A percentile compares a stretch with the other conserved stretches of the same genome.
These are phyloP conservation scores for Strix aluco DNA, from an alignment of 2,113 vertebrate species.

Conservation along the genomic window DNA sequence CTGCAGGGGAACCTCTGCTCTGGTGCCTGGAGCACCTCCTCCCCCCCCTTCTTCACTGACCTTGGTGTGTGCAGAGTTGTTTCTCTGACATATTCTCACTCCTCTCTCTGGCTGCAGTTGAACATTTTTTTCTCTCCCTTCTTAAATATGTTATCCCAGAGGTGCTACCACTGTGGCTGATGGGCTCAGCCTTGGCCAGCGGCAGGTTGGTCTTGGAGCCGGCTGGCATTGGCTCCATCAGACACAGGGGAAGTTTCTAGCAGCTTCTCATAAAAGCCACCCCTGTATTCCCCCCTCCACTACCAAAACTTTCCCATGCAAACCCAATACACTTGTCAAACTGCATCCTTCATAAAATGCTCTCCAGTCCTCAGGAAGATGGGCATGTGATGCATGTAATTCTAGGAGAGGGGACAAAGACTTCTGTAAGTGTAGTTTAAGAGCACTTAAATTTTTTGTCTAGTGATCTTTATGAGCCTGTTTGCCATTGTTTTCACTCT, in stretches of 20 bases:
- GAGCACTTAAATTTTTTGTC: neutral
- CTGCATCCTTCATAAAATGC: neutral
- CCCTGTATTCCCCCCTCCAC: neutral
- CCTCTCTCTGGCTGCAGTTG: neutral
- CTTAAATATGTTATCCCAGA: neutral
- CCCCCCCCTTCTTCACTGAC: neutral
- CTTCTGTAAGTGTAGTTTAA: neutral
- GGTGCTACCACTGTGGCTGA: neutral
- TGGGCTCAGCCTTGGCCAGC: fast-evolving
- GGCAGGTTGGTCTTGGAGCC: neutral
- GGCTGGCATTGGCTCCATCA: neutral
- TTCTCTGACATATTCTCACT: neutral
- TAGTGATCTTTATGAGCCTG: neutral
- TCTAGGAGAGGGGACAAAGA: neutral
- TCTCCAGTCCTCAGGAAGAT: neutral
- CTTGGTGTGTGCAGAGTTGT: neutral
- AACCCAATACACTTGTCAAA: neutral
- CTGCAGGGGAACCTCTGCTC: neutral
- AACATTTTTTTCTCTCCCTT: neutral
- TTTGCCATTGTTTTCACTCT: neutral
- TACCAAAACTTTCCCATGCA: neutral
- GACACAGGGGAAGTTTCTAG: neutral
- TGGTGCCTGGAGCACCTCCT: neutral
- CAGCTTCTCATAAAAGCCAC: neutral
- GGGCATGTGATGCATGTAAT: neutral